Evolutionary conservation across 1,140 invertebrate genomes (phyloP), one percentile per base, ranked within the genome.

Genomic region (Drosophila prosaltans): DNA sequence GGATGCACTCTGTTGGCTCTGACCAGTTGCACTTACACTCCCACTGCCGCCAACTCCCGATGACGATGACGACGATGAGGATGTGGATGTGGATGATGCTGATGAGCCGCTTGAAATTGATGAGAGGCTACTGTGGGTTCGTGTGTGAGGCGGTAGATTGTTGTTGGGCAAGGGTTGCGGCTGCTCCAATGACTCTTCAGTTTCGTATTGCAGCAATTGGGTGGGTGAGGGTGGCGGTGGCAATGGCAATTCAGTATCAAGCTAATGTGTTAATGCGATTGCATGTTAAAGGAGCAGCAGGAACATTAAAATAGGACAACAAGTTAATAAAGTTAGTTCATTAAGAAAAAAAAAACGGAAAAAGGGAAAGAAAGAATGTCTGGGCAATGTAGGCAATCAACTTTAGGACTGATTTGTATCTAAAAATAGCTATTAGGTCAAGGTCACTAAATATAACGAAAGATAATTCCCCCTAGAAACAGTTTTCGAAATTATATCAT

Each of bases 191-290:
- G 65, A 65, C 60, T 88, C 81, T 70, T 78, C 74, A 40, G 39
- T 65, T 41, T 85, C 81, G 61, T 74, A 85, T 72, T 90, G 85
- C 85, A 90, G 61, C 79, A 91, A 72, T 75, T 89, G 90, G 59
- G 90, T 91, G 64, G 86, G 90, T 41, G 90, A 91, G 8, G 90
- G 90, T 1, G 90, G 90, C 54, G 90, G 83, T 28, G 90, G 90
- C 75, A 91, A 59, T 3, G 90, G 81, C 66, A 91, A 75, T 76
- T 91, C 83, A 41, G 43, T 60, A 57, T 80, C 73, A 73, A 58
- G 71, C 63, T 79, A 80, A 75, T 86, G 70, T 73, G 83, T 88
- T 88, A 91, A 81, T 90, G 80, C 70, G 78, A 40, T 43, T 59
- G 69, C 74, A 60, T 69, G 76, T 78, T 78, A 76, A n/a, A n/a